Evolutionary conservation across 2,888 invertebrate genomes (phyloP), one percentile per base, ranked within the genome.

Genomic region (Campopleginae sp.): DNA sequence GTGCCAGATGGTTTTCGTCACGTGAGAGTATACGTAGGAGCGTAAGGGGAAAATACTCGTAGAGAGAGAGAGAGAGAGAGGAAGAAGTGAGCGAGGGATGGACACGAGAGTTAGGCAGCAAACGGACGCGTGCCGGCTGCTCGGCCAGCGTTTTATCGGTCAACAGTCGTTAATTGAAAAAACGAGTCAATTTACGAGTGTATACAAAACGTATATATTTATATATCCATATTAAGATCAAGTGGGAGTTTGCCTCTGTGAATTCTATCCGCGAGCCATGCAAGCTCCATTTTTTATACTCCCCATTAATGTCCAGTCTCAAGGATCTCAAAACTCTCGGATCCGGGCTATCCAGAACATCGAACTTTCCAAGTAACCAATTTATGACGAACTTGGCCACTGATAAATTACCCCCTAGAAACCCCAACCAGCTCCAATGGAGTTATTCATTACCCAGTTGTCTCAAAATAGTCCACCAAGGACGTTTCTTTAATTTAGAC

Each of bases 151-250:
- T 85, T 85, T 82, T 85, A 85, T 88, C 87, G 86, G 87, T 87
- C 88, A 88, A 89, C 89, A 88, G 87, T 87, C 86, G 85, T 88
- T 89, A 89, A 89, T 89, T 89, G 89, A 89, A 89, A 80, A 80
- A 88, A 87, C 86, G 87, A 87, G 88, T 88, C 89, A 85, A 85
- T 85, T 85, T 85, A 82, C 76, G 76, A 82, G 76, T 66, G 61
- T 68, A 78, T 44, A 79, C 48, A 23, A 38, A 23, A 42, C 14
- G 31, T 23, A 66, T 12, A 12, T 33, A 42, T 17, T 6, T 12
- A 66, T 38, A 65, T 19, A 77, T 42, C 54, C 27, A 54, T 46
- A 48, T 71, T 27, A 68, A 5, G 42, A 27, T 54, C 54, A 68
- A 58, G 68, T 19, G 77, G 42, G 48, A 48, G 27, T 44, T 61